A percentile compares a stretch with the other conserved stretches of the same genome.
Evolutionary conservation across 2,797 vertebrate genomes (phyloP).

Genomic region (Melanotaenia boesemani): DNA sequence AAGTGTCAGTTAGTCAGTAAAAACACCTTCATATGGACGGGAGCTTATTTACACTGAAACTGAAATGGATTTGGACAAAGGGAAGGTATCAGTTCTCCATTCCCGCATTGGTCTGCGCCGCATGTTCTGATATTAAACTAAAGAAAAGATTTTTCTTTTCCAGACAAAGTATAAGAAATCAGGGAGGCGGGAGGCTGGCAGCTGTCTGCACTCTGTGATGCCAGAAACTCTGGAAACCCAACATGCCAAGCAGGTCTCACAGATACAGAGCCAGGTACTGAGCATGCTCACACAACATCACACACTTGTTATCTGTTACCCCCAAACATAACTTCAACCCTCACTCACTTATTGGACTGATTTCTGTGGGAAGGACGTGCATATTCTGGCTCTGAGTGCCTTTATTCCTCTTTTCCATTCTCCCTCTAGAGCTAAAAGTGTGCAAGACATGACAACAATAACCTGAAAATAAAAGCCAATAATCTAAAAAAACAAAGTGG

Average conservation of each 20-base stretch:
- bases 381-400: neutral
- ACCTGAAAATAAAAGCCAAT: neutral
- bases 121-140: neutral
- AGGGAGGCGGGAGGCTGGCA: constrained; percentile 79
- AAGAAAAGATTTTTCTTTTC: neutral
- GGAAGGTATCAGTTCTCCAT: neutral
- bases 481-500: neutral
- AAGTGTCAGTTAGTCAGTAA: too few species aligned
- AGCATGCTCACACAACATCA: neutral
- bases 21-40: fast-evolving
- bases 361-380: neutral
- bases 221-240: constrained; percentile 90
- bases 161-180: constrained; percentile 88
- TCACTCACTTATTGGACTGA: too few species aligned
- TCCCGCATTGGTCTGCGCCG: neutral
- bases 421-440: neutral
- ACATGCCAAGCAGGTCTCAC: constrained; percentile 85
- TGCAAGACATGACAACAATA: neutral
- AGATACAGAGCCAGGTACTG: constrained; percentile 91
- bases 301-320: neutral
- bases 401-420: neutral
- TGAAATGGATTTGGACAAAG: neutral
- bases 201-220: constrained; percentile 88
- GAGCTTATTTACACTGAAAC: neutral
- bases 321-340: too few species aligned